Evolutionary conservation across 2,888 invertebrate species (phyloP).

Genomic region (Emesis furor): DNA sequence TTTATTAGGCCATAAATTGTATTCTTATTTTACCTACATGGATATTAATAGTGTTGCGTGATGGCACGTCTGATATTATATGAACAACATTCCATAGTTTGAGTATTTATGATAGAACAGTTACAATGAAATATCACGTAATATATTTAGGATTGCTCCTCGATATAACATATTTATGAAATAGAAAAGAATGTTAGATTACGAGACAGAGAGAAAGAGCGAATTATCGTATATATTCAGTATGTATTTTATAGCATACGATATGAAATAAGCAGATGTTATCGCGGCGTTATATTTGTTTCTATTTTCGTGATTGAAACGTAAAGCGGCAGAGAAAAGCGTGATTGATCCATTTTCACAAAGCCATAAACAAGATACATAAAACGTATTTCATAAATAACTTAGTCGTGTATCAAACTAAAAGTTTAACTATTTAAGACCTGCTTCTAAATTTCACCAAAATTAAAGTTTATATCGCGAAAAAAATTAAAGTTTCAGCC

Average conservation of each 20-base stretch:
- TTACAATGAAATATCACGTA: conserved; percentile 3
- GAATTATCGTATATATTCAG: background rate
- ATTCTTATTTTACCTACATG: conserved; percentile 22
- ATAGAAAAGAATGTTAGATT: background rate
- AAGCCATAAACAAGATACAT: background rate
- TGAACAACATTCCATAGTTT: conserved; percentile 20
- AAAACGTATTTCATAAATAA: background rate
- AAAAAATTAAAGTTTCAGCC: no score
- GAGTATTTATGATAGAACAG: conserved; percentile 15
- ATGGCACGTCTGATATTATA: conserved; percentile 23
- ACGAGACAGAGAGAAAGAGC: background rate
- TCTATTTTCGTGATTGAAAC: no score
- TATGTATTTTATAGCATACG: background rate
- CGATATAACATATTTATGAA: background rate
- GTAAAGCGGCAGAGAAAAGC: background rate
- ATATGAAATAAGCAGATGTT: background rate
- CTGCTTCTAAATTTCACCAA: no score
- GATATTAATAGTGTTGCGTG: conserved; percentile 26
- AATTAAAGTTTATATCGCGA: no score
- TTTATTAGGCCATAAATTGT: conserved; percentile 15
- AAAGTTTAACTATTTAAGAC: background rate
- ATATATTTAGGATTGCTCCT: background rate
- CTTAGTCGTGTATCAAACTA: background rate
- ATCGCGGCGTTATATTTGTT: background rate
- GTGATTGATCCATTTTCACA: background rate